These are phyloP conservation scores for Oncorhynchus nerka DNA, from an alignment of 2,113 vertebrate genomes.

Conservation along the genomic window DNA sequence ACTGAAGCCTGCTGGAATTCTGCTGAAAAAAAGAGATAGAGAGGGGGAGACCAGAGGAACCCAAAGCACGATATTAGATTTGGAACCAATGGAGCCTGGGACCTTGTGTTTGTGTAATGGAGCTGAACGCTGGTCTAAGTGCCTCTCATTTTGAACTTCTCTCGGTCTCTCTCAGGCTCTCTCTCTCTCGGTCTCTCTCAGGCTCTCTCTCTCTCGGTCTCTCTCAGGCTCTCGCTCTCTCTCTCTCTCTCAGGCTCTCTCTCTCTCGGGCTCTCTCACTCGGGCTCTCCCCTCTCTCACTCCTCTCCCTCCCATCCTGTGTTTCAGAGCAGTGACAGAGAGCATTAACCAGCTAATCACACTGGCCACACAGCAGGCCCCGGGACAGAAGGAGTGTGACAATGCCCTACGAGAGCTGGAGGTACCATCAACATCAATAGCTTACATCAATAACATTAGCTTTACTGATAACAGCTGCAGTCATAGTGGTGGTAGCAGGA, in stretches of 20 bases:
- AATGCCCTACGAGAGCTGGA: constrained; percentile 96
- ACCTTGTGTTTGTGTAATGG: constrained; percentile 11
- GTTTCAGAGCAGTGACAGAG: constrained; percentile 92
- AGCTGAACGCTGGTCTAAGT: constrained; percentile 7
- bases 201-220: no score
- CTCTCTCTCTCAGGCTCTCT: no score
- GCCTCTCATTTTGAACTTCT: neutral
- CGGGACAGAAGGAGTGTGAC: constrained; percentile 97
- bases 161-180: no score
- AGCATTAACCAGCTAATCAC: constrained; percentile 98
- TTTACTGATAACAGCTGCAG: no score
- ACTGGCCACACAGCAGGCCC: constrained; percentile 94
- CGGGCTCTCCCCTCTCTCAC: no score
- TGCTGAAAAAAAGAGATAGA: no score
- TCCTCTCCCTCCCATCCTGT: neutral
- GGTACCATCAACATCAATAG: constrained; percentile 66
- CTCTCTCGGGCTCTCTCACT: no score
- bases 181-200: no score
- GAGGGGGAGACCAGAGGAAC: neutral
- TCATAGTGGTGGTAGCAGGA: no score
- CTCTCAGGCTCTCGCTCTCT: no score
- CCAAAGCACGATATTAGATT: neutral
- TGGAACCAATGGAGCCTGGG: constrained; percentile 3
- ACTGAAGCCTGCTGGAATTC: neutral
- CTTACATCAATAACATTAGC: neutral